phyloP scores from a whole-genome alignment of 2,797 vertebrate species.

The Falco novaeseelandiae region DNA sequence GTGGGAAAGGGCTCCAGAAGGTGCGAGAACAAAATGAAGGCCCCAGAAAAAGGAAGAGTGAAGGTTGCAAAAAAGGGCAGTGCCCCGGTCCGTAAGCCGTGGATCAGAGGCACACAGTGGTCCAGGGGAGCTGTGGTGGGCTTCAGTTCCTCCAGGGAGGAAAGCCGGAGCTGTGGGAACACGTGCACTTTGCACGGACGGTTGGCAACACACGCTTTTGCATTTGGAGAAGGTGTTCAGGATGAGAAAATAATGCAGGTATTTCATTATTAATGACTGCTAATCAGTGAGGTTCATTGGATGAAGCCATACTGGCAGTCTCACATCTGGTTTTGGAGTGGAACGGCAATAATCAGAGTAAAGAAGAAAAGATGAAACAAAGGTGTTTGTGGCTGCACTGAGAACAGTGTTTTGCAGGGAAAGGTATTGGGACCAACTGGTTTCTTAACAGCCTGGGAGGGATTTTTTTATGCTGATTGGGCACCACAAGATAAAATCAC shows the following conservation, averaged over 20 bases:
- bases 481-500: background rate
- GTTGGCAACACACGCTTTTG: background rate
- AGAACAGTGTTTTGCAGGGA: background rate
- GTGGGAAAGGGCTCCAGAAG: background rate
- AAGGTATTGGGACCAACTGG: background rate
- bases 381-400: background rate
- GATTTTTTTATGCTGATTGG: background rate
- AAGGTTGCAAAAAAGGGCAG: background rate
- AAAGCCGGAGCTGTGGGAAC: background rate
- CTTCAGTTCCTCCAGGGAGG: background rate
- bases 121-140: rapidly evolving
- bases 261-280: background rate
- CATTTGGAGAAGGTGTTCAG: background rate
- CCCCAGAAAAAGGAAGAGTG: background rate
- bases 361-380: background rate
- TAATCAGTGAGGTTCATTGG: background rate
- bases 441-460: background rate
- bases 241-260: background rate
- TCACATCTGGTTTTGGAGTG: background rate
- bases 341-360: background rate
- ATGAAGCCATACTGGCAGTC: background rate
- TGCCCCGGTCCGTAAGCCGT: rapidly evolving
- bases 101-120: rapidly evolving
- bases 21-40: background rate
- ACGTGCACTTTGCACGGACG: rapidly evolving